phyloP scores from a whole-genome alignment of 2,888 invertebrate genomes.

The Ormyrus labotus region DNA sequence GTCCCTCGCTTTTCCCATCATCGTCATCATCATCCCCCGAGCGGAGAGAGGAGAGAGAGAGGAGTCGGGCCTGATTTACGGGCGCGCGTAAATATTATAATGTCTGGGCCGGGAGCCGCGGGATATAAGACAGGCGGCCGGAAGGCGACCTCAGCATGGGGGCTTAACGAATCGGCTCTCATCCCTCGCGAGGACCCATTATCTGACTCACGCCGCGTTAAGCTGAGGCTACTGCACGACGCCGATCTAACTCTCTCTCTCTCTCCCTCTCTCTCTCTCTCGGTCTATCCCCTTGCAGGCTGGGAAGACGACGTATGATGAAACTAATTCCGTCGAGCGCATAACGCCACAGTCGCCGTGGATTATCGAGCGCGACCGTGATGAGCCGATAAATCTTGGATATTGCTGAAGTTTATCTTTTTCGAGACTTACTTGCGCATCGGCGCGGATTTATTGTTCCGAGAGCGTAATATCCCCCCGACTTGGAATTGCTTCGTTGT shows the following conservation, averaged over 20 bases:
- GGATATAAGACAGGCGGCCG: slow-evolving; percentile 33
- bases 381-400: slow-evolving; percentile 36
- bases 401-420: slow-evolving; percentile 14
- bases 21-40: background rate
- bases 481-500: background rate
- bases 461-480: slow-evolving; percentile 1
- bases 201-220: slow-evolving; percentile 47
- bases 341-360: slow-evolving; percentile 18
- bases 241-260: slow-evolving; percentile 12
- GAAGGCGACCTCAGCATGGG: slow-evolving; percentile 34
- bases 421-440: slow-evolving; percentile 35
- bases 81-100: slow-evolving; percentile 55
- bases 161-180: slow-evolving; percentile 41
- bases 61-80: slow-evolving; percentile 50
- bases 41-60: background rate
- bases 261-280: too few species aligned
- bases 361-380: slow-evolving; percentile 29
- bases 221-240: slow-evolving; percentile 11
- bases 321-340: slow-evolving; percentile 37
- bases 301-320: background rate
- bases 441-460: background rate
- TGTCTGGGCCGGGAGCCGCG: slow-evolving; percentile 17
- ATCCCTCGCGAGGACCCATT: slow-evolving; percentile 25
- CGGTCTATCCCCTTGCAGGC: too few species aligned
- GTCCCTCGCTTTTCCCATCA: slow-evolving; percentile 29